phyloP scores from a whole-genome alignment of 2,888 invertebrate species.

The Cistogaster globosa region DNA sequence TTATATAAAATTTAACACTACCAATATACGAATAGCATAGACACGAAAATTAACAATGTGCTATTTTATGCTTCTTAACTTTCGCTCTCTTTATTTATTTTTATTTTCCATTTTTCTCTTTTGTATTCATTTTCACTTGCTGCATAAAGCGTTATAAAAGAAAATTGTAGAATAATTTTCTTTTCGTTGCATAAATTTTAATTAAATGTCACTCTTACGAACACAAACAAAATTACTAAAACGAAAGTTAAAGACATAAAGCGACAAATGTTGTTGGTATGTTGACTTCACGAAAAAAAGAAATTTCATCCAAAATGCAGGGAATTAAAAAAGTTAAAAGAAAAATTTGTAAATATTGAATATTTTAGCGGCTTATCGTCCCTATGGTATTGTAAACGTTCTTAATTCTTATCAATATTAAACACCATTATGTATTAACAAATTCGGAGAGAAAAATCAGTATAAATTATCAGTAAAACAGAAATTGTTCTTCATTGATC shows the following conservation, averaged over 20 bases:
- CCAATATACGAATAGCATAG: background rate
- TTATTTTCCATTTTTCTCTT: constrained; percentile 29
- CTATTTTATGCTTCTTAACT: constrained; percentile 40
- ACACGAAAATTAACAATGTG: constrained; percentile 56
- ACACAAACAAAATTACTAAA: constrained; percentile 48
- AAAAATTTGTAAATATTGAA: no score
- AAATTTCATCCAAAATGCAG: background rate
- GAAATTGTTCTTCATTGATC: no score
- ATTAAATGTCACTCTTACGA: constrained; percentile 82
- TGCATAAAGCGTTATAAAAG: constrained; percentile 34
- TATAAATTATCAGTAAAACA: no score
- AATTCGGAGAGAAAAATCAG: no score
- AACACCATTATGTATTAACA: no score
- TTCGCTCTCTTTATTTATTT: constrained; percentile 27
- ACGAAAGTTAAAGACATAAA: background rate
- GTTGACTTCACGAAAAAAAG: background rate
- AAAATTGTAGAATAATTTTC: constrained; percentile 67
- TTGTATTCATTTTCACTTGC: constrained; percentile 43
- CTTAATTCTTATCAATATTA: no score
- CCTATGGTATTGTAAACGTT: no score
- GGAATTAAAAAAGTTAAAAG: background rate
- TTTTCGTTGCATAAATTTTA: constrained; percentile 80
- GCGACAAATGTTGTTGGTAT: background rate
- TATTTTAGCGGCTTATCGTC: no score
- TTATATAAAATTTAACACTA: background rate